Conservation (phyloP, 92 coral and sea anemone species). For the Paragorgia papillata region DNA sequence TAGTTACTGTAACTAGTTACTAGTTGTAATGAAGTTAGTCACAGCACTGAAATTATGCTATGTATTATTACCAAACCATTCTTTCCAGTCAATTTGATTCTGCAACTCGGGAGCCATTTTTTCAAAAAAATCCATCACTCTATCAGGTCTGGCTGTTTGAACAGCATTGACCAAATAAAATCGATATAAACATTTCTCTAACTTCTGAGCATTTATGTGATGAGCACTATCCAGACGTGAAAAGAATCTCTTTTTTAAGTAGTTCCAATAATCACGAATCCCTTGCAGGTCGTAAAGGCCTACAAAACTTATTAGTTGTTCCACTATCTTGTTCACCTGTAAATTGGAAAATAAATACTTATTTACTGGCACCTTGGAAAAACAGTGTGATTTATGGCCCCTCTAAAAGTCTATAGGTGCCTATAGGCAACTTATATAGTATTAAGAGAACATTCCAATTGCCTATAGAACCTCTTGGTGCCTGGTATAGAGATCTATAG, state of each 20-base stretch:
- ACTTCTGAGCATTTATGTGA: constrained; percentile 80
- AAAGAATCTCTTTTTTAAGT: constrained; percentile 79
- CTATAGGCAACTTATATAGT: too few relatives aligned
- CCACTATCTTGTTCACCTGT: constrained; percentile 90
- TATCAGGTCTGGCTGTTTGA: constrained; percentile 89
- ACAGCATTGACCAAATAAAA: constrained; percentile 88
- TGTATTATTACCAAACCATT: constrained; percentile 91
- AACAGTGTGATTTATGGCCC: too few relatives aligned
- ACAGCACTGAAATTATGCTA: background rate
- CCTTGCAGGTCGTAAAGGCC: constrained; percentile 77
- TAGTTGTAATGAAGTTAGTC: too few relatives aligned
- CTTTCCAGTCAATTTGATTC: constrained; percentile 89
- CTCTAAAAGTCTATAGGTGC: too few relatives aligned
- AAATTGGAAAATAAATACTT: background rate
- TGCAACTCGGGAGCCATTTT: constrained; percentile 93
- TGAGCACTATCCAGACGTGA: constrained; percentile 88
- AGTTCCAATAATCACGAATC: constrained; percentile 85
- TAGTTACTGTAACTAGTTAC: too few relatives aligned
- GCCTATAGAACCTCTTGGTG: too few relatives aligned
- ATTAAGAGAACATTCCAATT: too few relatives aligned
- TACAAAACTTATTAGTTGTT: constrained; percentile 77
- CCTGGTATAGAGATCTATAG: too few relatives aligned
- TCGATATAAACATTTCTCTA: constrained; percentile 88
- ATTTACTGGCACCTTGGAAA: too few relatives aligned
- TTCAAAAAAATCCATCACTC: constrained; percentile 94